Evolutionary conservation across 2,888 invertebrate genomes (phyloP), one percentile per base, ranked within the genome.

Genomic region (Nephrocerus scutellatus): DNA sequence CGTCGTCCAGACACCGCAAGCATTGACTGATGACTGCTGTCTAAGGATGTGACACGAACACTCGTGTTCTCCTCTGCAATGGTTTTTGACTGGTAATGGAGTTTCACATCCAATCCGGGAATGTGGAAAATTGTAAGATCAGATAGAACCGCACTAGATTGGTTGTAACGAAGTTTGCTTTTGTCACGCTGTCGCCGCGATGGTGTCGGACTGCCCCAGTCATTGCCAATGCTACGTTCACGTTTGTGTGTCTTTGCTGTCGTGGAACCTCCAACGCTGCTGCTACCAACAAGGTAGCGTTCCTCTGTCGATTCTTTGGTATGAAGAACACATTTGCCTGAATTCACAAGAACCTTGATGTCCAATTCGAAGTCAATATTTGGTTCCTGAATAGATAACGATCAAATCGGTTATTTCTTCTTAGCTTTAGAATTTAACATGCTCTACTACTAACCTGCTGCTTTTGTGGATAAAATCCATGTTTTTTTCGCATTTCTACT

Each of bases 331-430:
- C 96, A 97, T 69, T 95, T 92, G 7, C 96, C 96, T 55, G 91
- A 91, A 67, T 93, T 95, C 44, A 97, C 91, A 55, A 92, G 79
- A 29, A 96, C 93, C 70, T 93, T 93, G 6, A 97, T 88, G 63
- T 95, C 95, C 52, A 97, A 70, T 63, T 96, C 93, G 59, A 97
- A 85, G 68, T 96, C 95, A 37, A 96, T 88, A 60, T 88, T 92
- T 0, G 95, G 92, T 57, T 92, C 92, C 37, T 82, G 76, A 0
- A 79, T 74, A 60, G 80, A 15, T 8, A 24, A 15, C 21, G 16
- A 28, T 20, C n/a, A 20, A 14, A 20, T 23, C 12, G 4, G 5
- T 13, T 7, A 18, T 20, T 7, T 32, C 12, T 7, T n/a, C n/a
- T n/a, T n/a, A n/a, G n/a, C n/a, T n/a, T n/a, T n/a, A n/a, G n/a